These are phyloP conservation scores for Pica pica DNA, from an alignment of 2,113 vertebrate species.

Conservation along the genomic window DNA sequence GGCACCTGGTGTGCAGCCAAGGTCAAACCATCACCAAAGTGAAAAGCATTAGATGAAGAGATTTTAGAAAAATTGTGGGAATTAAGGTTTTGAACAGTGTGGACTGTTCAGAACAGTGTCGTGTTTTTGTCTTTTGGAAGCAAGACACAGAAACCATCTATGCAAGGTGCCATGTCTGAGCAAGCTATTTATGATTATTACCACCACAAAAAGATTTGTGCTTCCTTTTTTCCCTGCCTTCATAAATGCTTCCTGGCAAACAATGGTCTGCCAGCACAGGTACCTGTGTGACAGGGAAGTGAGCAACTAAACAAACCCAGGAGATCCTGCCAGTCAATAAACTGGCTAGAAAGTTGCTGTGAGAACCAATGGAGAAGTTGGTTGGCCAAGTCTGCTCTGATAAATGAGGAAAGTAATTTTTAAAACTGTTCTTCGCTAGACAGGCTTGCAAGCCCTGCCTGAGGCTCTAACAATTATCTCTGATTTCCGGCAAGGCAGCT, in stretches of 20 bases:
- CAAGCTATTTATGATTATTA: background rate
- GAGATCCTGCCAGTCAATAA: background rate
- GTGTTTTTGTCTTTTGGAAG: background rate
- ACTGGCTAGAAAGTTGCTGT: background rate
- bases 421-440: background rate
- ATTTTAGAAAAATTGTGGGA: background rate
- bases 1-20: background rate
- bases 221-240: background rate
- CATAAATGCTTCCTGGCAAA: background rate
- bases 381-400: background rate
- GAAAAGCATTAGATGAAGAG: background rate
- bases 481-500: constrained; percentile 13
- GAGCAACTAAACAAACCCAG: background rate
- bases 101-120: background rate
- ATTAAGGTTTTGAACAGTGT: background rate
- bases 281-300: background rate
- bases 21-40: background rate
- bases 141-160: background rate
- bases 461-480: constrained; percentile 1
- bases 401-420: background rate
- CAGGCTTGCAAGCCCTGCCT: background rate
- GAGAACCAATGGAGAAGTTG: background rate
- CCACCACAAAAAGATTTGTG: background rate
- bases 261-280: background rate
- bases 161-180: background rate